phyloP scores from a whole-genome alignment of 2,113 vertebrate species.

The Heloderma charlesbogerti region DNA sequence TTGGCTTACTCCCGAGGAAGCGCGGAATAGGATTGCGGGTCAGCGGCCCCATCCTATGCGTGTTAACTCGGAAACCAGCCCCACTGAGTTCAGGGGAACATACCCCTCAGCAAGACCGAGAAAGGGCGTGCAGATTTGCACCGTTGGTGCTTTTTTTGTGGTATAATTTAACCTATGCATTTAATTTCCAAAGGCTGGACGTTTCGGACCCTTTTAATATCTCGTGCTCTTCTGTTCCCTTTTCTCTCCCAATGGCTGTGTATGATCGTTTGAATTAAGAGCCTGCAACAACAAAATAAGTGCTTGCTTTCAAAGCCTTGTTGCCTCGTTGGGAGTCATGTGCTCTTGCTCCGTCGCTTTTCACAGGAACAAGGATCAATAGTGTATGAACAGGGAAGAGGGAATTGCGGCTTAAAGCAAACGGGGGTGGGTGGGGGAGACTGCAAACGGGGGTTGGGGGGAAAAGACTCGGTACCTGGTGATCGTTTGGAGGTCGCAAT shows the following conservation, averaged over 20 bases:
- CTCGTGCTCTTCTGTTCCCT: too few relatives aligned
- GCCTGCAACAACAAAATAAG: too few relatives aligned
- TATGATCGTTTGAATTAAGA: conserved; percentile 1
- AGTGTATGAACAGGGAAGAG: too few relatives aligned
- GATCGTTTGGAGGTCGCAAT: neutral
- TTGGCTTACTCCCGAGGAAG: too few relatives aligned
- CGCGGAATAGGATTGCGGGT: too few relatives aligned
- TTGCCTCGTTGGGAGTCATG: conserved; percentile 1
- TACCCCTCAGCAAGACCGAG: neutral
- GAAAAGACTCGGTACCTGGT: neutral
- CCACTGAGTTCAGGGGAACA: too few relatives aligned
- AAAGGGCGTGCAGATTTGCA: neutral
- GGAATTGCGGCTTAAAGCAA: neutral
- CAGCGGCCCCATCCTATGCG: neutral
- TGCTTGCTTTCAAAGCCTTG: neutral
- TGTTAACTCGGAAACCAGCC: neutral
- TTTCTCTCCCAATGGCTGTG: neutral
- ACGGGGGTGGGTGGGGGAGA: neutral
- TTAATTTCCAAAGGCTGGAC: neutral
- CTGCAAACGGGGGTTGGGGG: too few relatives aligned
- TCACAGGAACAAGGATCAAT: neutral
- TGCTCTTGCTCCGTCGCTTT: neutral
- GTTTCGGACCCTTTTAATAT: neutral
- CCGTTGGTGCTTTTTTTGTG: neutral
- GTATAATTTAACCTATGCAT: neutral